Percentiles rank a stretch among this genome's conserved stretches.
Evolutionary conservation across 2,888 invertebrate species (phyloP).

Genomic region (Orgyia antiqua): DNA sequence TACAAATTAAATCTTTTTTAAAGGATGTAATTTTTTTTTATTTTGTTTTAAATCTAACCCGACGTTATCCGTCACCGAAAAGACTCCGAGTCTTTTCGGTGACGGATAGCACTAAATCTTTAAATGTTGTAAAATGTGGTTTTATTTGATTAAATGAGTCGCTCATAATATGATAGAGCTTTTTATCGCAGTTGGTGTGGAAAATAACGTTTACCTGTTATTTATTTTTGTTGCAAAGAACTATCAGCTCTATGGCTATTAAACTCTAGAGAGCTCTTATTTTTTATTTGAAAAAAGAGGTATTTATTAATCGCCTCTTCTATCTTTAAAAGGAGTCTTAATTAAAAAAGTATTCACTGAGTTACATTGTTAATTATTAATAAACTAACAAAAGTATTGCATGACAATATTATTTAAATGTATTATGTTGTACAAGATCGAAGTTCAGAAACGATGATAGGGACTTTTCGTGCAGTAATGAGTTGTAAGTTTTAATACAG

Average conservation of each 20-base stretch:
- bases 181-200: too few relatives aligned
- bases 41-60: too few relatives aligned
- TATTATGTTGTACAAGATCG: slow-evolving; percentile 10
- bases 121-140: too few relatives aligned
- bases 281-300: not conserved
- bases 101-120: too few relatives aligned
- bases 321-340: slow-evolving; percentile 13
- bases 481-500: slow-evolving; percentile 7
- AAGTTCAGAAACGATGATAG: slow-evolving; percentile 18
- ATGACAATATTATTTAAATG: slow-evolving; percentile 13
- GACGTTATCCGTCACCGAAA: too few relatives aligned
- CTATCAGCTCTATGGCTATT: too few relatives aligned
- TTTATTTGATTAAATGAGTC: too few relatives aligned
- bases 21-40: not conserved
- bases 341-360: slow-evolving; percentile 31
- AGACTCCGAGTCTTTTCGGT: too few relatives aligned
- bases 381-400: slow-evolving; percentile 33
- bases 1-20: not conserved
- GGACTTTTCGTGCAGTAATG: slow-evolving; percentile 7
- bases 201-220: too few relatives aligned
- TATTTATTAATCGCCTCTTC: slow-evolving; percentile 10
- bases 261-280: too few relatives aligned
- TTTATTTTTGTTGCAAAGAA: too few relatives aligned
- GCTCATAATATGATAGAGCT: too few relatives aligned
- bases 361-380: slow-evolving; percentile 33